Base-by-base conservation (phyloP, 2,797 vertebrate genomes). In the Chelon auratus region DNA sequence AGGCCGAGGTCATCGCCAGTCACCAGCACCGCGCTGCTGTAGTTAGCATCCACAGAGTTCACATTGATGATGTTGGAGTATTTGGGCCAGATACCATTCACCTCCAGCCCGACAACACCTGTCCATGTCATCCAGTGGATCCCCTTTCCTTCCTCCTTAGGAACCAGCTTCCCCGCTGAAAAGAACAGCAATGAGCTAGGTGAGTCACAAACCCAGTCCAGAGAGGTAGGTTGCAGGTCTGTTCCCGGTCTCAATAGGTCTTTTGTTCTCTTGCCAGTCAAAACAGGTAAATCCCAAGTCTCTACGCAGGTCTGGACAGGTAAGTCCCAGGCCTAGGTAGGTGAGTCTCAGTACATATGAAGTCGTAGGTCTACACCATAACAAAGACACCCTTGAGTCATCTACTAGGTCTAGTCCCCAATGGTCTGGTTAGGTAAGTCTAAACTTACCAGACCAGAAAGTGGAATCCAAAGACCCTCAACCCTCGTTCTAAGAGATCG, bases 71-170 rank as follows among this genome's bases (percentile, higher is more conserved):
- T 12, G 0, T 93, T 95, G 36, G 95, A 94, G 70, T 99, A 99
- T 77, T 99, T 99, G 52, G 97, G 96, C 96, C 97, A 97, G 91
- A 99, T 96, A 33, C 97, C 97, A 42, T 93, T 97, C 47, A 98
- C 97, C 93, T 99, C 97, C 0, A 95, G 83, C 1, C 98, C 97
- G 0, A 96, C 82, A n/a, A 97, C 95, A 3, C 96, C 95, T 0
- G 97, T 98, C 97, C 98, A 99, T 0, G 97, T 97, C 60, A 96
- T 95, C 98, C 97, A 99, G 55, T 95, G 96, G 87, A 97, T 93
- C 11, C 95, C 96, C 89, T 97, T 97, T 9, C 95, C 93, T 83
- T 99, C 98, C 78, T 98, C 98, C 85, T 97, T 97, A 68, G 87
- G 90, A 62, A 98, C 84, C 67, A 93, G 93, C 74, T 98, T 98